These are phyloP conservation scores for Metopolophium dirhodum DNA, from an alignment of 1,140 invertebrate genomes.

Conservation along the genomic window DNA sequence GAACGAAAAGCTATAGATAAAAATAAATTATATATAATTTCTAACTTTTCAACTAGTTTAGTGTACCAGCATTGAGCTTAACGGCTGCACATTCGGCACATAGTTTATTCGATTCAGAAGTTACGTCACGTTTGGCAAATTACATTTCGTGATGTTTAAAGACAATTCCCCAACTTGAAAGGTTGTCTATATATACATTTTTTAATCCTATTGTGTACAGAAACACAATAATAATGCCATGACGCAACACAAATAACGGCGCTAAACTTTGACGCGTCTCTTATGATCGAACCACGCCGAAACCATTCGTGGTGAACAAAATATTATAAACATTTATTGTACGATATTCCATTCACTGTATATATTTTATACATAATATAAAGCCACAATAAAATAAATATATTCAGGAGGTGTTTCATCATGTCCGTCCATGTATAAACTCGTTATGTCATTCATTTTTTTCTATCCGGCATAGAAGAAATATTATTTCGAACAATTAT, in stretches of 20 bases:
- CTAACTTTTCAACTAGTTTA: background rate
- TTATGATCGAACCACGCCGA: too few species aligned
- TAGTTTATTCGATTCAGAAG: background rate
- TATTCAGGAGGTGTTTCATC: background rate
- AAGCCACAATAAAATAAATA: background rate
- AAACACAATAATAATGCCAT: background rate
- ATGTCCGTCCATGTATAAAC: background rate
- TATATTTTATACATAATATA: too few species aligned
- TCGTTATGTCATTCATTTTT: background rate
- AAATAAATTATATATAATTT: background rate
- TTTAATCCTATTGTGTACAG: background rate
- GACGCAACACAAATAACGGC: background rate
- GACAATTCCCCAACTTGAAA: background rate
- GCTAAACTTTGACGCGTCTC: background rate
- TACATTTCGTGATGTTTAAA: constrained; percentile 9
- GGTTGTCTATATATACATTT: background rate
- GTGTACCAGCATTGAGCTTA: background rate
- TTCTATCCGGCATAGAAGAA: background rate
- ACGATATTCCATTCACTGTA: background rate
- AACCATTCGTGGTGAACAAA: too few species aligned
- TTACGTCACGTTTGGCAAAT: background rate
- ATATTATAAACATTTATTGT: too few species aligned
- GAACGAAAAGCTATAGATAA: background rate
- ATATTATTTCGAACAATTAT: background rate
- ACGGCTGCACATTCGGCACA: background rate